These are phyloP conservation scores for Epiblema foenella DNA, from an alignment of 2,888 invertebrate species.

Conservation along the genomic window DNA sequence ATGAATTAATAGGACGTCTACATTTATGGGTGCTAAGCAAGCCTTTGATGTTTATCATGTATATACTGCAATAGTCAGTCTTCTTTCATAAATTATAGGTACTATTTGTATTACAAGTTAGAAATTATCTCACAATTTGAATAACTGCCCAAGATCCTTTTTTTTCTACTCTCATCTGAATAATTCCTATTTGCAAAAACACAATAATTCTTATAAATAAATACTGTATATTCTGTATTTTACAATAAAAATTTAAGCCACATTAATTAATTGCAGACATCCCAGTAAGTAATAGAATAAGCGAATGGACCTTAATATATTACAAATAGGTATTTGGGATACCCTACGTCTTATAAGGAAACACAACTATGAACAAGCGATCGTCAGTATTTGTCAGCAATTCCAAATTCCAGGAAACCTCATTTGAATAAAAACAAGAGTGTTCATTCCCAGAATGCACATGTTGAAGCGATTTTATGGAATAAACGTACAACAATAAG, in stretches of 20 bases:
- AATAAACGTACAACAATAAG: conserved; percentile 65
- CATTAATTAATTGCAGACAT: background rate
- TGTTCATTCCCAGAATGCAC: conserved; percentile 71
- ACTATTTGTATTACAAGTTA: background rate
- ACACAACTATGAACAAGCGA: background rate
- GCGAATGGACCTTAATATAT: too few species aligned
- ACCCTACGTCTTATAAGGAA: too few species aligned
- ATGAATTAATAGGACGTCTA: conserved; percentile 52
- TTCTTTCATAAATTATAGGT: background rate
- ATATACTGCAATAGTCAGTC: background rate
- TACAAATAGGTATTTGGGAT: too few species aligned
- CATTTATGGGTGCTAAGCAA: conserved; percentile 51
- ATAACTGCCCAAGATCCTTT: too few species aligned
- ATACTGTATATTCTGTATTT: too few species aligned
- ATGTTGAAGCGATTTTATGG: conserved; percentile 60
- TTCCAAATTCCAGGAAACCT: conserved; percentile 30
- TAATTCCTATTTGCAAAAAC: background rate
- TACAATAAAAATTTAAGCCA: background rate
- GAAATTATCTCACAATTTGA: background rate
- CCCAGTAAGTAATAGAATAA: background rate
- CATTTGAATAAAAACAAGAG: conserved; percentile 46
- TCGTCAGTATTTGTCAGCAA: background rate
- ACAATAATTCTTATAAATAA: too few species aligned
- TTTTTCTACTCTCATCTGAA: background rate
- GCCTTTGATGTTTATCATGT: conserved; percentile 7